These are phyloP conservation scores for Luperina testacea DNA, from an alignment of 2,888 invertebrate genomes.

Conservation along the genomic window DNA sequence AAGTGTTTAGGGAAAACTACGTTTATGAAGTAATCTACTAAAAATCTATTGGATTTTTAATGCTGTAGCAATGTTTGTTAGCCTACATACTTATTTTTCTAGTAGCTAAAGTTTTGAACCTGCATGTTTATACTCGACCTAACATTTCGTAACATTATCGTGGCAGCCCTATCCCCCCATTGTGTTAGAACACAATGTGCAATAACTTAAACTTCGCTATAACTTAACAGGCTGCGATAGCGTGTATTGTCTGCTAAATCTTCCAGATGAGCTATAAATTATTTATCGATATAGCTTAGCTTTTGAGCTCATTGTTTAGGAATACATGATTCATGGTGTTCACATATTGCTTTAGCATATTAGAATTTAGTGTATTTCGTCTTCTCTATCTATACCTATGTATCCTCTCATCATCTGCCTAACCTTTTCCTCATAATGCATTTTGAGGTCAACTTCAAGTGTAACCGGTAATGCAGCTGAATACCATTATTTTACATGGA, in stretches of 20 bases:
- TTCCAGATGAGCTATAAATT: constrained; percentile 24
- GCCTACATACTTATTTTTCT: too few species aligned
- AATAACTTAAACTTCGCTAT: constrained; percentile 59
- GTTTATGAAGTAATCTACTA: too few species aligned
- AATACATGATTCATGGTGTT: constrained; percentile 1
- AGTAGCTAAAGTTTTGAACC: too few species aligned
- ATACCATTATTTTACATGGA: too few species aligned
- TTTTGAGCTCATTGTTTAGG: constrained; percentile 12
- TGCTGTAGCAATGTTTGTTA: too few species aligned
- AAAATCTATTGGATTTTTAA: too few species aligned
- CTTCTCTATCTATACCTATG: not conserved
- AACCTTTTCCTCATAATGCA: too few species aligned
- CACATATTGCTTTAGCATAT: constrained; percentile 1
- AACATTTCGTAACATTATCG: not conserved
- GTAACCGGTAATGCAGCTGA: too few species aligned
- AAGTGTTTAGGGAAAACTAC: too few species aligned
- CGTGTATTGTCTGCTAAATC: constrained; percentile 49
- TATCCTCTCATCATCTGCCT: too few species aligned
- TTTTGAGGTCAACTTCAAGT: too few species aligned
- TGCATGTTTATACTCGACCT: not conserved
- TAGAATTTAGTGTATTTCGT: not conserved
- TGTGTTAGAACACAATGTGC: constrained; percentile 61
- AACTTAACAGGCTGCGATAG: constrained; percentile 37
- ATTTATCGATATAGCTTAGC: constrained; percentile 7
- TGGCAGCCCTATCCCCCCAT: constrained; percentile 39